Base-by-base conservation (phyloP, 2,888 invertebrate species). In the Tenthredo distinguenda region DNA sequence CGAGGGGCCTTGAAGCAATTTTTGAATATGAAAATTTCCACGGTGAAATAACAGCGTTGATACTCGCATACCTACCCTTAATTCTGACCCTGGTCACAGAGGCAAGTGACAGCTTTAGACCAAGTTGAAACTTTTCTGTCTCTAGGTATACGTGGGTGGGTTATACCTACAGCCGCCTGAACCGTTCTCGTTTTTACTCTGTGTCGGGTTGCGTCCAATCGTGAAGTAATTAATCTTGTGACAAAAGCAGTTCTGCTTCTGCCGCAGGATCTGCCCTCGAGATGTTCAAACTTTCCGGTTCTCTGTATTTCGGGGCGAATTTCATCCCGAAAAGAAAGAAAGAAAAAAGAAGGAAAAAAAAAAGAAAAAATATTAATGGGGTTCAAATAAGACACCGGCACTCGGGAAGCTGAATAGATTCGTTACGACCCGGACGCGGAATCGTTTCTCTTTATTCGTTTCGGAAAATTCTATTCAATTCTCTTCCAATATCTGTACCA, bases 161-260 rank as follows among this genome's bases (percentile, higher is more conserved):
- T 5, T 31, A 31, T 71, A 71, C 18, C 65, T 12, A 31, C 15
- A 40, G 18, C n/a, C 72, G 40, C n/a, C 15, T 76, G 37, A 47
- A 47, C 76, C 26, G 5, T 31, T 6, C 26, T 34, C 79, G 18
- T 37, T 62, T 40, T 62, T 40, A 21, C 34, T 58, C n/a, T 50
- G 15, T 47, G 15, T 26, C 2, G 76, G 50, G 31, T 12, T 15
- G n/a, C 81, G 58, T 88, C 87, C 87, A 88, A 88, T 88, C 88
- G 87, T 83, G 84, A 86, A 85, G 87, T 87, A 88, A 88, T 89
- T 89, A 88, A 89, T 89, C 88, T 88, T 87, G 85, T 87, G 88
- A 88, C 88, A 88, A 88, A 86, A 89, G 86, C 89, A 87, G 74
- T 50, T 79, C 43, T 43, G 18, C 5, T 26, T 9, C 7, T 26